Evolutionary conservation across 37 sponge, comb jelly and placozoan genomes (phyloP).

Genomic region (Theonella swinhoei): DNA sequence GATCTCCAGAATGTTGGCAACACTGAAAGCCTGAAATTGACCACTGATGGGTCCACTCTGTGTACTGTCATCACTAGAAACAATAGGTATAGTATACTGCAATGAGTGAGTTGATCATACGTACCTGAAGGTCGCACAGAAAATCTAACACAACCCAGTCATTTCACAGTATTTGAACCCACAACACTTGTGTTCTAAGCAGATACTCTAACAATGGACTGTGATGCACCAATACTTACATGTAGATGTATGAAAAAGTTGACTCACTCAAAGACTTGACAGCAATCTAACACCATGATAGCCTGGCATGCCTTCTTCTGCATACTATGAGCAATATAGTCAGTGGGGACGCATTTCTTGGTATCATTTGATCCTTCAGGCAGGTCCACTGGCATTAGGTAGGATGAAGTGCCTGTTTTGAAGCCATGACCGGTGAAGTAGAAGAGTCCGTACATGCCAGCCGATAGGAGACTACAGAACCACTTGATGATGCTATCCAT

Average conservation of each 20-base stretch:
- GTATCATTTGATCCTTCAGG: background rate
- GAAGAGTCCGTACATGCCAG: conserved; percentile 62
- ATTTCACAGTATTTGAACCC: background rate
- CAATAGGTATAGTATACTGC: too few species aligned
- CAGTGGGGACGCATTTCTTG: conserved; percentile 2
- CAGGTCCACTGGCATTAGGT: conserved; percentile 62
- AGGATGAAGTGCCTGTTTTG: background rate
- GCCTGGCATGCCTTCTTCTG: conserved; percentile 26
- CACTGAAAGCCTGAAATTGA: background rate
- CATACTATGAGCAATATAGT: conserved; percentile 18
- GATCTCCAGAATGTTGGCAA: background rate
- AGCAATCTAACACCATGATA: conserved; percentile 40
- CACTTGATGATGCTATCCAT: conserved; percentile 24
- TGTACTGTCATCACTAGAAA: background rate
- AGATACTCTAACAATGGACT: background rate
- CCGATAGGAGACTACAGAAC: conserved; percentile 14
- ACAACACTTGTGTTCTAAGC: background rate
- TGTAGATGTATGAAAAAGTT: too few species aligned
- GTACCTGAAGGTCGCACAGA: background rate
- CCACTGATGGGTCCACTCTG: background rate
- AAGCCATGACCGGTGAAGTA: conserved; percentile 79
- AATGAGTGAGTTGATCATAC: background rate
- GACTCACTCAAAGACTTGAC: conserved; percentile 13
- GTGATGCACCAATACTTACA: background rate
- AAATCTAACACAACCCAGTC: background rate